phyloP scores from a whole-genome alignment of 2,797 vertebrate genomes.

The Sylvia borin region DNA sequence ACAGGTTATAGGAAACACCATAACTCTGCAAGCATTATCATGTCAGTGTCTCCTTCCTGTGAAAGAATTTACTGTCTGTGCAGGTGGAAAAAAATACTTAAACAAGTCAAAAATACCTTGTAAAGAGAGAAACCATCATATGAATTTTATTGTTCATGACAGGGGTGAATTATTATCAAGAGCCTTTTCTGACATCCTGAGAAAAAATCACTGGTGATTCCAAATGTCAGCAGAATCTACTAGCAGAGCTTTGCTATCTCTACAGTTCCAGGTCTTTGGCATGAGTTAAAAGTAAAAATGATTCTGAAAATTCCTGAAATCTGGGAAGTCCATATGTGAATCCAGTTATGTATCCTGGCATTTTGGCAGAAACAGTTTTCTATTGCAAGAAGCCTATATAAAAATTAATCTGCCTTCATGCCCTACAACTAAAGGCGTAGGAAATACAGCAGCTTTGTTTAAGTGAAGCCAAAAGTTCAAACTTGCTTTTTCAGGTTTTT shows the following conservation, averaged over 20 bases:
- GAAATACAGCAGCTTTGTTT: conserved; percentile 29
- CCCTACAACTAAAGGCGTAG: neutral
- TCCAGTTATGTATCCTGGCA: neutral
- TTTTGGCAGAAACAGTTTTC: neutral
- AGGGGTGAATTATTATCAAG: neutral
- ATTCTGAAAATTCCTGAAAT: neutral
- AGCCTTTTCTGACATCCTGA: conserved; percentile 8
- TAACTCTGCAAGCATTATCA: neutral
- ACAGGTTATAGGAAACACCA: neutral
- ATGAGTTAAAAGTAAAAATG: conserved; percentile 20
- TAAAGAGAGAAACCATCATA: neutral
- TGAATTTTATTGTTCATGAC: neutral
- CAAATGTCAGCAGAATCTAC: conserved; percentile 19
- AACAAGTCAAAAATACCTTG: neutral
- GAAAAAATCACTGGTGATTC: neutral
- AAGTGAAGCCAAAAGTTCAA: conserved; percentile 9
- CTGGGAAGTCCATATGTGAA: neutral
- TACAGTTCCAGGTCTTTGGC: neutral
- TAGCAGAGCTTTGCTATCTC: neutral
- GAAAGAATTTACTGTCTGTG: neutral
- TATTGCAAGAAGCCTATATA: neutral
- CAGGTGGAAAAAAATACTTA: neutral
- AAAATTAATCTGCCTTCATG: neutral
- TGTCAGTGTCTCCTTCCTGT: neutral
- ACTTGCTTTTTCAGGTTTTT: neutral